Conservation (phyloP, 2,888 invertebrate genomes). For the Phasia obesa region DNA sequence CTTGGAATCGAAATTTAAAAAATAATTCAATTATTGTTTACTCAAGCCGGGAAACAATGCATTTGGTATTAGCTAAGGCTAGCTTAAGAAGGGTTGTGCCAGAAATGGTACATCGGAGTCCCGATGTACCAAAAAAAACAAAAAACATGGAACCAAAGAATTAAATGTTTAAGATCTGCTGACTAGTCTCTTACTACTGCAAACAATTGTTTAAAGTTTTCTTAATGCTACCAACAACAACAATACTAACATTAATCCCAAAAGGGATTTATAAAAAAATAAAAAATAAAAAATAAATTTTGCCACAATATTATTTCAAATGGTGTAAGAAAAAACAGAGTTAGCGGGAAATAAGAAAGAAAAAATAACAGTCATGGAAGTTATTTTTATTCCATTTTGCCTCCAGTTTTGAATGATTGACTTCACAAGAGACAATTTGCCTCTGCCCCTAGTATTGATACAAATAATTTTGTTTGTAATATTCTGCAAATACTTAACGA, state of each 20-base stretch:
- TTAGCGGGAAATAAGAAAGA: constrained; percentile 12
- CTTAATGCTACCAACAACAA: constrained; percentile 35
- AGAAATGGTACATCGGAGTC: no score
- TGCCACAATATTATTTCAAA: constrained; percentile 19
- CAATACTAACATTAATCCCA: constrained; percentile 55
- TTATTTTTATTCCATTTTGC: constrained; percentile 14
- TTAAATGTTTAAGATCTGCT: constrained; percentile 23
- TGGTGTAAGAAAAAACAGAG: constrained; percentile 26
- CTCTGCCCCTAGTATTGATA: constrained; percentile 51
- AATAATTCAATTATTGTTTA: no score
- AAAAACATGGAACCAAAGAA: not conserved
- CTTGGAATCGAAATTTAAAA: no score
- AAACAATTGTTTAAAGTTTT: constrained; percentile 25
- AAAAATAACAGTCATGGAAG: constrained; percentile 1
- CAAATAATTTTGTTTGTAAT: constrained; percentile 43
- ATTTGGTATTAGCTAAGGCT: no score
- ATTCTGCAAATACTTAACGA: constrained; percentile 11
- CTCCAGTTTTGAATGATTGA: constrained; percentile 67
- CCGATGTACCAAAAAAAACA: no score
- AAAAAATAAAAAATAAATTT: no score
- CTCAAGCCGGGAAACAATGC: no score
- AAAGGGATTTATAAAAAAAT: constrained; percentile 33
- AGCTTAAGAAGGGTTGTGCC: no score
- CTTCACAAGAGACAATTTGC: constrained; percentile 61
- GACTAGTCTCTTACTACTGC: not conserved